These are phyloP conservation scores for Lonchura striata DNA, from an alignment of 2,113 vertebrate species.

Conservation along the genomic window DNA sequence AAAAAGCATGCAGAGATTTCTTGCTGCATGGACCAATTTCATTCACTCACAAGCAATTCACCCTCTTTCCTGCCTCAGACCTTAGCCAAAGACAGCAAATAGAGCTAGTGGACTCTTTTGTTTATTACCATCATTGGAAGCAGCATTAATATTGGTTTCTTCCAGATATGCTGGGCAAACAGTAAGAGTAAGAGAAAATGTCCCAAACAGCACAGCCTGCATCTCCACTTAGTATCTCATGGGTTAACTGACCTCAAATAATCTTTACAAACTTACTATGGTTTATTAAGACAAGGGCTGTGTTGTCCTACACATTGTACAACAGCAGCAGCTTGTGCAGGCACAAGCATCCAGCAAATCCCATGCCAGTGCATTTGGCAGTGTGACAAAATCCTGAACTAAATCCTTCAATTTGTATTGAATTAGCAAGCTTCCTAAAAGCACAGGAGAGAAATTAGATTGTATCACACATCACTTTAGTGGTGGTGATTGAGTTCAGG, in stretches of 20 bases:
- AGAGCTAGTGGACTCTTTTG: background rate
- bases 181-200: background rate
- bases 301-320: rapidly evolving
- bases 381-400: background rate
- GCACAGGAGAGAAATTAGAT: background rate
- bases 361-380: background rate
- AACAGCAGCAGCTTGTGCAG: background rate
- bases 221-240: background rate
- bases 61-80: background rate
- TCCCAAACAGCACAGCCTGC: background rate
- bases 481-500: background rate
- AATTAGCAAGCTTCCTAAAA: background rate
- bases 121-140: background rate
- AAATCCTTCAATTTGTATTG: background rate
- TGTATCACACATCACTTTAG: background rate
- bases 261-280: background rate
- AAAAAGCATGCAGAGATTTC: background rate
- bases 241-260: background rate
- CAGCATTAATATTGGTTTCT: background rate
- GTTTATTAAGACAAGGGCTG: background rate
- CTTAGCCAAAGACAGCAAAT: background rate
- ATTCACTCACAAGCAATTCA: background rate
- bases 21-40: background rate
- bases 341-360: background rate
- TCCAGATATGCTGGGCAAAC: background rate